A percentile compares a stretch with the other conserved stretches of the same genome.
Conservation (phyloP, 2,113 vertebrate species). For the Crypturellus undulatus region DNA sequence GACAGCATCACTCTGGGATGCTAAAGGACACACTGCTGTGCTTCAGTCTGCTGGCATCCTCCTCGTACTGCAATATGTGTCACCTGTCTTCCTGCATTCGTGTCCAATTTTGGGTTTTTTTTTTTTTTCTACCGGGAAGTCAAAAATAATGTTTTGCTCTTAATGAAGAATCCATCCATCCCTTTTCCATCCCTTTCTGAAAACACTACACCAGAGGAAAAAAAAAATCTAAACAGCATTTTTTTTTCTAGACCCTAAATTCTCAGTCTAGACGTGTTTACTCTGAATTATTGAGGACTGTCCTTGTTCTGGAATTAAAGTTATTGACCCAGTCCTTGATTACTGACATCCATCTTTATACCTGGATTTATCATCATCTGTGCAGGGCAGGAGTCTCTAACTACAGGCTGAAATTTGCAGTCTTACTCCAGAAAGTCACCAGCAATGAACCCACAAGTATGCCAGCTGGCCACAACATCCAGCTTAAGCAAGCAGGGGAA, state of each 20-base stretch:
- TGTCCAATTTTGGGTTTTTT: background rate
- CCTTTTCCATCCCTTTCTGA: background rate
- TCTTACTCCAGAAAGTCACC: background rate
- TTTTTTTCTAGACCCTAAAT: background rate
- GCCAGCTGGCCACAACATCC: background rate
- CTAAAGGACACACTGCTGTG: background rate
- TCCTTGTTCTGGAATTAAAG: background rate
- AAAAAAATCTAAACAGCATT: background rate
- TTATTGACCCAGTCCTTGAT: conserved; percentile 32
- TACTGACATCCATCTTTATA: conserved; percentile 4
- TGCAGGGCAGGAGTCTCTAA: background rate
- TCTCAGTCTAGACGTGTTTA: background rate
- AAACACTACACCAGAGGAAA: background rate
- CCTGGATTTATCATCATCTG: background rate
- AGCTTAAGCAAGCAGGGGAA: background rate
- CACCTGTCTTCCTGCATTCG: background rate
- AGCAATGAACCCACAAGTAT: background rate
- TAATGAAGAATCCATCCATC: background rate
- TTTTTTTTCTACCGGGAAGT: background rate
- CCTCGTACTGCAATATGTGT: background rate
- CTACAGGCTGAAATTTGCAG: background rate
- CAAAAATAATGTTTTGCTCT: background rate
- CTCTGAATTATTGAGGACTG: background rate
- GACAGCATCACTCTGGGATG: too few species aligned
- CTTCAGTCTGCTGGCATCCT: background rate